Evolutionary conservation across 2,797 vertebrate species (phyloP).

Genomic region (Dicrostonyx torquatus): DNA sequence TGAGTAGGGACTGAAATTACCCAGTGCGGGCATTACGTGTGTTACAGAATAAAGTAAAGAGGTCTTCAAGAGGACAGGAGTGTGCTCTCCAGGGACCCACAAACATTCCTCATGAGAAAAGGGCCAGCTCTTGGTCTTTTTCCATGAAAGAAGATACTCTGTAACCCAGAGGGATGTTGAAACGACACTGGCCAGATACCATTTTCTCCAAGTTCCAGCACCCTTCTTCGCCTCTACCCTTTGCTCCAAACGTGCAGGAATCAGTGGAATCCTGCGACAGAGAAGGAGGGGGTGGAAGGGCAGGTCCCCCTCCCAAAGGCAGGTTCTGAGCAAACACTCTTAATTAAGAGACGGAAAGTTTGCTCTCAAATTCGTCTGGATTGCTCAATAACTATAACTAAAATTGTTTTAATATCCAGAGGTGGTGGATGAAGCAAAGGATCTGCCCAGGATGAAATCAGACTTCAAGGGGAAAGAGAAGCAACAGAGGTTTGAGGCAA

Average conservation of each 20-base stretch:
- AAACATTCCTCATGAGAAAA: not conserved
- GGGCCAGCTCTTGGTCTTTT: not conserved
- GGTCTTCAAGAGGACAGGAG: too few species aligned
- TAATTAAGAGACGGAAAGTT: not conserved
- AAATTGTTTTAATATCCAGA: not conserved
- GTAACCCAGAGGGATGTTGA: conserved; percentile 9
- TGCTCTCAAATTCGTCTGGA: not conserved
- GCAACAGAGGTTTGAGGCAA: not conserved
- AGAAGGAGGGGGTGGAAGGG: not conserved
- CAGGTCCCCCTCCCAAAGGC: not conserved
- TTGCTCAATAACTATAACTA: conserved; percentile 33
- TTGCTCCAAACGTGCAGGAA: not conserved
- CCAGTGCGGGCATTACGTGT: accelerated
- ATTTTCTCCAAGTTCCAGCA: not conserved
- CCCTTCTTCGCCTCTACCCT: not conserved
- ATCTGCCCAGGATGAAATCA: not conserved
- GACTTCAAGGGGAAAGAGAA: not conserved
- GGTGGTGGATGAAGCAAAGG: not conserved
- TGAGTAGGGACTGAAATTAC: not conserved
- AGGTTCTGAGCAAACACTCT: not conserved
- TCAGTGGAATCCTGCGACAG: not conserved
- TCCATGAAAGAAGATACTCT: not conserved
- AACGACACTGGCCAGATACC: not conserved
- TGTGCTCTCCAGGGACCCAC: not conserved
- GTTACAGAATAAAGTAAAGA: not conserved